Base-by-base conservation (phyloP, 1,140 invertebrate genomes). In the Diachasma alloeum region DNA sequence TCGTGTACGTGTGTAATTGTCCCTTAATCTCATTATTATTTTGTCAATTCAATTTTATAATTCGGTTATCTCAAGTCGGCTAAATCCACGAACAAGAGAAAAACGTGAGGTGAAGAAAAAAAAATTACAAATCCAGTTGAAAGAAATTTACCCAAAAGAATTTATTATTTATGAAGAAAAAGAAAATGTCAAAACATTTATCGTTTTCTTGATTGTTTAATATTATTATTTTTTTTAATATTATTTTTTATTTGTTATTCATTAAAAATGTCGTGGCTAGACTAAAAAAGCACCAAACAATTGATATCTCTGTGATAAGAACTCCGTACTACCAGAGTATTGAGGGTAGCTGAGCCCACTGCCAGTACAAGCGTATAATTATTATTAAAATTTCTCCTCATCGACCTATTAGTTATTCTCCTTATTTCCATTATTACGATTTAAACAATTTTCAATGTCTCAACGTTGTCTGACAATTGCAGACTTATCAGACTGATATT, bases 221-320 rank as follows among this genome's bases (percentile, higher is more conserved):
- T 53, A 17, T 53, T 53, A 17, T 53, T 53, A 13, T 53, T 63
- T 63, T 63, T 63, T 31, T 63, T 13, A 26, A 24, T 63, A 26
- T 8, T 13, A 10, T 63, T 31, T 26, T 63, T 31, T 26, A 63
- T 24, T 26, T 63, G 48, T 63, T 31, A 19, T 26, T 26, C 11
- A 26, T 9, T 63, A 19, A 63, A 24, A 26, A 63, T 31, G 11
- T 68, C 48, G 36, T 46, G 74, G 67, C 26, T 63, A 73, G 48
- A 59, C 37, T 72, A 74, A 78, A 74, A 31, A 81, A 78, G 79
- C 80, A 85, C 79, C 81, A 86, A 85, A 85, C 81, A 81, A 84
- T 83, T 82, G 76, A 84, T 83, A 84, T 84, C 83, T 84, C 84
- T 85, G 84, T 85, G 84, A 84, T 85, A 84, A 85, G 67, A 84